phyloP scores from a whole-genome alignment of 2,888 invertebrate species.

The Pantelozetes paolii region DNA sequence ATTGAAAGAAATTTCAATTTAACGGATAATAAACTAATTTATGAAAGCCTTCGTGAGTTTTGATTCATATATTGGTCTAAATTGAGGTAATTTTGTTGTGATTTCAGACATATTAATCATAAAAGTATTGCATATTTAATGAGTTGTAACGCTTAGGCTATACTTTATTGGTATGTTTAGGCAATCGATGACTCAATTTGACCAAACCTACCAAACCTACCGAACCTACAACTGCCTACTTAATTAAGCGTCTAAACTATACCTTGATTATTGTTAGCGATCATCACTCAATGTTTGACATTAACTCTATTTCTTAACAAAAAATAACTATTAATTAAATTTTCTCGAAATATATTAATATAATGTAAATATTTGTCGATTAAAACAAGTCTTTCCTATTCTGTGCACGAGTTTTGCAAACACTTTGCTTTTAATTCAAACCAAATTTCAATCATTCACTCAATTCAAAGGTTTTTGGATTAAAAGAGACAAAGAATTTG shows the following conservation, averaged over 20 bases:
- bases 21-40: no score
- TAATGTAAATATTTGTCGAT: background rate
- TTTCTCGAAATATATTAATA: background rate
- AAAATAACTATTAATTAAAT: conserved; percentile 16
- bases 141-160: conserved; percentile 7
- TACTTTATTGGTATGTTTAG: background rate
- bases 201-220: no score
- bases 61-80: background rate
- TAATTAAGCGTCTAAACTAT: no score
- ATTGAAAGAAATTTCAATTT: no score
- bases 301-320: conserved; percentile 4
- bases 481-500: background rate
- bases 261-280: background rate
- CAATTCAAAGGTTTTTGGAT: background rate
- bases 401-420: background rate
- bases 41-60: no score
- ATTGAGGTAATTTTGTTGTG: background rate
- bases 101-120: background rate
- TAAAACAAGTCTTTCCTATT: background rate
- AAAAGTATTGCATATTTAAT: conserved; percentile 4
- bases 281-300: conserved; percentile 12
- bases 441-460: background rate
- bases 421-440: background rate
- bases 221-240: no score
- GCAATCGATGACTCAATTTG: conserved; percentile 4